These are phyloP conservation scores for Bambusicola thoracicus DNA, from an alignment of 2,113 vertebrate genomes.

Conservation along the genomic window DNA sequence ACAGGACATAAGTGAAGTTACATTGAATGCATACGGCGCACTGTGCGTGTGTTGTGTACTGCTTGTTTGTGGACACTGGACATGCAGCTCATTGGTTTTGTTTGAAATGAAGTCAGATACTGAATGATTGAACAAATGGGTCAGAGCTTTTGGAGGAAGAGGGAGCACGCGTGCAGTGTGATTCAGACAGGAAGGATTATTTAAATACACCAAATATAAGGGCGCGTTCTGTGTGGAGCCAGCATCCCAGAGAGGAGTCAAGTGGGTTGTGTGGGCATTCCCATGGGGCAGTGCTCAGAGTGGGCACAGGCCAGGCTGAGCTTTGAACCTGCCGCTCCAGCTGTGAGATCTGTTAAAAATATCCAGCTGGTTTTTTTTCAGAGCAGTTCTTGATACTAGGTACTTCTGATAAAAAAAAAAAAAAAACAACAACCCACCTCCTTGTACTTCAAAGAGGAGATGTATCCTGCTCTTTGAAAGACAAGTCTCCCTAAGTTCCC, in stretches of 20 bases:
- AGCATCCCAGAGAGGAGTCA: neutral
- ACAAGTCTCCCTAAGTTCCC: neutral
- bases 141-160: neutral
- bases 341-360: neutral
- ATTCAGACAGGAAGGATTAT: neutral
- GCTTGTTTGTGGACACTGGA: accelerated
- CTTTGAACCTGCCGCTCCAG: neutral
- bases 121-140: neutral
- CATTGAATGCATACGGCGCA: accelerated
- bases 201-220: neutral
- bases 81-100: neutral
- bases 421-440: neutral
- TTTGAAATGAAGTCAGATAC: neutral
- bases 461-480: slow-evolving; percentile 1
- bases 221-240: neutral
- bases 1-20: neutral
- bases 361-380: neutral
- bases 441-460: neutral
- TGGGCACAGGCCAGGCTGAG: neutral
- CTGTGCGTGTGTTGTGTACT: neutral
- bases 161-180: neutral
- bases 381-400: neutral
- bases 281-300: neutral
- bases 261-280: neutral
- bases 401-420: neutral